Conservation (phyloP, 2,888 invertebrate genomes). For the Eristalis intricaria region DNA sequence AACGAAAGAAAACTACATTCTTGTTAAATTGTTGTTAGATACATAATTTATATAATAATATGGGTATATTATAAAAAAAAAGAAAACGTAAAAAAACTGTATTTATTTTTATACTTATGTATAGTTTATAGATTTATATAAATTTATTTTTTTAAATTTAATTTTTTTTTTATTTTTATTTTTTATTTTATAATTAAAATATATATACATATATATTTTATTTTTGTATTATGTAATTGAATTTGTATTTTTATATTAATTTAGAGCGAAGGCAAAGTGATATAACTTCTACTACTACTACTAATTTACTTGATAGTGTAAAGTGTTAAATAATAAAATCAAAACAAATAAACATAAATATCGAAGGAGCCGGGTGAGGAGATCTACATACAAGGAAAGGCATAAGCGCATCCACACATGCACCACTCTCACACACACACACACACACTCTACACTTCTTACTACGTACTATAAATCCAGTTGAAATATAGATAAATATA, state of each 20-base stretch:
- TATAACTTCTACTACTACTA: constrained; percentile 68
- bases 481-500: constrained; percentile 25
- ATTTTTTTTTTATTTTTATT: constrained; percentile 19
- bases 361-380: background rate
- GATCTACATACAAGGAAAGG: background rate
- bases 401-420: constrained; percentile 69
- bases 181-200: constrained; percentile 15
- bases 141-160: constrained; percentile 26
- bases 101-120: constrained; percentile 71
- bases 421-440: no score
- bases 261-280: constrained; percentile 70
- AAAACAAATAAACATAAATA: background rate
- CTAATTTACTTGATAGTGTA: constrained; percentile 59
- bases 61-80: constrained; percentile 64
- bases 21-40: constrained; percentile 72
- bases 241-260: constrained; percentile 71
- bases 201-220: background rate
- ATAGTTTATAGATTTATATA: constrained; percentile 62
- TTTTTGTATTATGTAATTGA: constrained; percentile 54
- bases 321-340: constrained; percentile 39
- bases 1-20: constrained; percentile 51
- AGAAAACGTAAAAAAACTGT: constrained; percentile 55
- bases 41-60: constrained; percentile 69
- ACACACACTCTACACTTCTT: background rate
- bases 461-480: constrained; percentile 26